Evolutionary conservation across 1,140 invertebrate genomes (phyloP), one percentile per base, ranked within the genome.

Genomic region (Bombus superbus): DNA sequence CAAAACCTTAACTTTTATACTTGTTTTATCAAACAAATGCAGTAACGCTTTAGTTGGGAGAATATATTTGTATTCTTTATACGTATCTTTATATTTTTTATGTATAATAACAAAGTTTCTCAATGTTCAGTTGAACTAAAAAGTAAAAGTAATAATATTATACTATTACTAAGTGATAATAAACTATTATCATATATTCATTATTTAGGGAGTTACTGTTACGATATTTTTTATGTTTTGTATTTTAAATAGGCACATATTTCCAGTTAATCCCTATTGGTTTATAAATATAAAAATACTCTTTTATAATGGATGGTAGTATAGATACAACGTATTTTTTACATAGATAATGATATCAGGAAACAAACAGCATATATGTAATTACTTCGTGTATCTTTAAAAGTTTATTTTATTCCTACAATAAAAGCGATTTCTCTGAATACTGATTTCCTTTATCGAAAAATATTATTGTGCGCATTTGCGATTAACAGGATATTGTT

Each of bases 401-500:
- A 78, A 42, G 5, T 74, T 40, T 62, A 38, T 47, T 25, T 72
- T 42, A 75, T 18, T 42, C 4, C 6, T 42, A 40, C 42, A 86
- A 53, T 59, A 62, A 42, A 42, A 71, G 74, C 32, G 9, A 18
- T 76, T 32, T 35, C 28, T 53, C 6, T 32, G 6, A 59, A 73
- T n/a, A 35, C 9, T 42, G 42, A 53, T 32, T 66, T 64, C 11
- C 64, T 13, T 44, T 25, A 42, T 35, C 40, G 13, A 53, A 77
- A 44, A 47, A 22, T 84, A 57, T 90, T 69, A 90, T 0, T 83
- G 79, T 3, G 88, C 57, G 42, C 89, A 90, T 73, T 62, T 90
- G 28, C 68, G 89, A 92, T 96, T 96, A n/a, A 95, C 93, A 28
- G 95, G 95, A 92, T 97, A 97, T 91, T 96, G 96, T 42, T 95